phyloP scores from a whole-genome alignment of 1,140 invertebrate genomes.

The Linepithema humile region DNA sequence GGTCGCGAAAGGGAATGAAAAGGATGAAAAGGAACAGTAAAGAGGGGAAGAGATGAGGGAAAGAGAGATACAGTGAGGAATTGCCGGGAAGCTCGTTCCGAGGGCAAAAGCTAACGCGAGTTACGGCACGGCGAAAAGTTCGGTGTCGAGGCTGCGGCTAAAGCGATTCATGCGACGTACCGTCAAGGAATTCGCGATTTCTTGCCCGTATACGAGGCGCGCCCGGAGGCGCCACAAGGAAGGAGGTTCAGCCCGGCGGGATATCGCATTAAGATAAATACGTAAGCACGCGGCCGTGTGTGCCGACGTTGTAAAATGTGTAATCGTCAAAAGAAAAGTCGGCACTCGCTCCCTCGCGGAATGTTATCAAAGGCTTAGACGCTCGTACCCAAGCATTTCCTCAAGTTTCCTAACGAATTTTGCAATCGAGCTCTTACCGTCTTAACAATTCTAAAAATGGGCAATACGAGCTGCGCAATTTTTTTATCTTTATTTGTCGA shows the following conservation, averaged over 20 bases:
- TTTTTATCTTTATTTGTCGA: not conserved
- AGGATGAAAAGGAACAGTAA: slow-evolving; percentile 10
- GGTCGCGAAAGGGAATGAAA: slow-evolving; percentile 10
- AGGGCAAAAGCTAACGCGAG: slow-evolving; percentile 62
- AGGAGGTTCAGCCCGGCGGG: slow-evolving; percentile 22
- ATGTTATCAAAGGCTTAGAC: slow-evolving; percentile 6
- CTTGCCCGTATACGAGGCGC: slow-evolving; percentile 44
- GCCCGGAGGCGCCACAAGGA: slow-evolving; percentile 28
- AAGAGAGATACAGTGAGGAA: slow-evolving; percentile 6
- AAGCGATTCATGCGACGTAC: slow-evolving; percentile 67
- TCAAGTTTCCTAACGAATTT: slow-evolving; percentile 15
- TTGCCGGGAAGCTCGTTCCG: slow-evolving; percentile 44
- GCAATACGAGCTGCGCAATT: no score
- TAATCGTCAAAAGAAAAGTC: slow-evolving; percentile 61
- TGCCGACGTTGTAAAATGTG: slow-evolving; percentile 42
- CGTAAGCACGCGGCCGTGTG: slow-evolving; percentile 48
- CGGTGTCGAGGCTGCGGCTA: slow-evolving; percentile 38
- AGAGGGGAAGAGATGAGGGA: not conserved
- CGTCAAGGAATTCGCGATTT: slow-evolving; percentile 64
- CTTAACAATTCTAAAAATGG: not conserved
- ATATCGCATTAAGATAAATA: slow-evolving; percentile 70
- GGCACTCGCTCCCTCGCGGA: not conserved
- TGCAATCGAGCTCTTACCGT: not conserved
- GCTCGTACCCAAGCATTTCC: no score
- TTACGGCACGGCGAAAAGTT: slow-evolving; percentile 63